A percentile compares a stretch with the other conserved stretches of the same genome.
phyloP scores from a whole-genome alignment of 2,797 vertebrate genomes.

The Spinus olivaceus region DNA sequence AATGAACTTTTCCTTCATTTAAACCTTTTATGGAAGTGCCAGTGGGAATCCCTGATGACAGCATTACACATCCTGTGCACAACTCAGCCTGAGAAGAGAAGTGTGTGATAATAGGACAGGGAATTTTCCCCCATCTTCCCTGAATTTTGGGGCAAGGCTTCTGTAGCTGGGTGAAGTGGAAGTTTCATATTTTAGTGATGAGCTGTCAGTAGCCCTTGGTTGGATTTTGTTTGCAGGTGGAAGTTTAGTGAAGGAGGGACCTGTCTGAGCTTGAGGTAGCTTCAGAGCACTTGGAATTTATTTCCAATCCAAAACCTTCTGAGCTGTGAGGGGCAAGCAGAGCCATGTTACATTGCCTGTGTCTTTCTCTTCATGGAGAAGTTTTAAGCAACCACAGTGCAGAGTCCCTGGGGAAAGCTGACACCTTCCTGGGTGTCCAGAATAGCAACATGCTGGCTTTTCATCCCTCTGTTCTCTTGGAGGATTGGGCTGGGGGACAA shows the following conservation, averaged over 20 bases:
- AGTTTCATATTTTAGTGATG: background rate
- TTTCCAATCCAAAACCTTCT: background rate
- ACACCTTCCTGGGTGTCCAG: background rate
- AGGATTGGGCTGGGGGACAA: background rate
- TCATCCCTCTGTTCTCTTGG: background rate
- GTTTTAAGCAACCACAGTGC: background rate
- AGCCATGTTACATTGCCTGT: background rate
- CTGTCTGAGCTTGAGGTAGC: background rate
- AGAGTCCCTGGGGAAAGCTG: background rate
- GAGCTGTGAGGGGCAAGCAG: background rate
- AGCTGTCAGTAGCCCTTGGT: background rate
- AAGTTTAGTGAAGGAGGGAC: background rate
- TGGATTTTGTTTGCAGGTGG: background rate
- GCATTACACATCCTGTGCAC: background rate
- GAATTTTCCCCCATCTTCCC: background rate
- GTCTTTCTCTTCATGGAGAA: background rate
- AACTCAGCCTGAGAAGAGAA: background rate
- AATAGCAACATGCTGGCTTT: background rate
- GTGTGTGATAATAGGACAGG: background rate
- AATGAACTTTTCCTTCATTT: slow-evolving; percentile 5
- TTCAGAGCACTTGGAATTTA: background rate
- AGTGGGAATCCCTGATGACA: background rate
- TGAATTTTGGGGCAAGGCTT: background rate
- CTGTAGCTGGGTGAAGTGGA: background rate
- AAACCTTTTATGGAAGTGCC: background rate